Percentiles rank a stretch among this genome's conserved stretches.
These are phyloP conservation scores for Leptopilina clavipes DNA, from an alignment of 1,140 invertebrate genomes.

Conservation along the genomic window DNA sequence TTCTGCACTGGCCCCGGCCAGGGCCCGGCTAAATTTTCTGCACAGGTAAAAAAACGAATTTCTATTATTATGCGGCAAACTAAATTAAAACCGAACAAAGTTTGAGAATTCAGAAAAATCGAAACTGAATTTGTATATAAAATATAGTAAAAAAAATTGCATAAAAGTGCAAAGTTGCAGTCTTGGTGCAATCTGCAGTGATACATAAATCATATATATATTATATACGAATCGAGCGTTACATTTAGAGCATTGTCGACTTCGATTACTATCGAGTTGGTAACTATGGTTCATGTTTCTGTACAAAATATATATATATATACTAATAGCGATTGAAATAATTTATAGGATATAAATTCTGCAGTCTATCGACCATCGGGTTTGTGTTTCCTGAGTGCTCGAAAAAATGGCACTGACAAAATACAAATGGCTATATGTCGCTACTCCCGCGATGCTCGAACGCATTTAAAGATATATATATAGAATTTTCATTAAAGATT, in stretches of 20 bases:
- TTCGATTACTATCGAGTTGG: constrained; percentile 11
- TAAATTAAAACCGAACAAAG: too few species aligned
- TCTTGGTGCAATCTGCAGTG: not conserved
- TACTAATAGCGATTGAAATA: constrained; percentile 25
- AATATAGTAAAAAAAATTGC: too few species aligned
- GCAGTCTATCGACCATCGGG: not conserved
- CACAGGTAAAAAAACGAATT: too few species aligned
- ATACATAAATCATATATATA: not conserved
- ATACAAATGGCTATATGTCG: not conserved
- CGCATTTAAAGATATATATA: not conserved
- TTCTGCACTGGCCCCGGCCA: too few species aligned
- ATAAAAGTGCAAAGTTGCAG: too few species aligned
- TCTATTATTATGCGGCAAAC: too few species aligned
- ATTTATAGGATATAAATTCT: constrained; percentile 16
- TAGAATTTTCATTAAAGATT: constrained; percentile 30
- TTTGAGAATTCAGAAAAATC: too few species aligned
- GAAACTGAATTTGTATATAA: too few species aligned
- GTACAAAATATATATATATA: too few species aligned
- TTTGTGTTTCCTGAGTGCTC: constrained; percentile 22
- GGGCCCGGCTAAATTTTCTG: too few species aligned
- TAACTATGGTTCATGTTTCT: constrained; percentile 23
- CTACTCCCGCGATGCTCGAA: not conserved
- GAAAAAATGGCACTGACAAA: constrained; percentile 23
- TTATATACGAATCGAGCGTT: constrained; percentile 21
- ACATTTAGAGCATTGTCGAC: constrained; percentile 25